phyloP scores from a whole-genome alignment of 30 jellyfish, hydroid and myxozoan species.

The Mastigias papua region DNA sequence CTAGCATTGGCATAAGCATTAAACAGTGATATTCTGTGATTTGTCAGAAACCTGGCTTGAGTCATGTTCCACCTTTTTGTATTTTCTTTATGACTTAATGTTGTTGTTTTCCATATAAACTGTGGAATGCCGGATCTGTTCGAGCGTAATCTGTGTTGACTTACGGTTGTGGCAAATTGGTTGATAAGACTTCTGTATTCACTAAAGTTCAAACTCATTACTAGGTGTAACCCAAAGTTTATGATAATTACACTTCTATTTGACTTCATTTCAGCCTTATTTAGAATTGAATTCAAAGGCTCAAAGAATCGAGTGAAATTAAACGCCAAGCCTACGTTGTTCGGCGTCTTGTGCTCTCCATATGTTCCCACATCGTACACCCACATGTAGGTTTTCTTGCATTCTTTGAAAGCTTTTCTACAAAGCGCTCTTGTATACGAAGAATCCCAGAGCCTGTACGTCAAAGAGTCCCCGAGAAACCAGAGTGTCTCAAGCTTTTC shows the following conservation, averaged over 20 bases:
- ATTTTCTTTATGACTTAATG: conserved; percentile 56
- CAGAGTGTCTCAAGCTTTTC: conserved; percentile 71
- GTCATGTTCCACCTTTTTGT: conserved; percentile 27
- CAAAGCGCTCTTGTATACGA: conserved; percentile 57
- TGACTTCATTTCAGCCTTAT: conserved; percentile 27
- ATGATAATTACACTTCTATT: conserved; percentile 65
- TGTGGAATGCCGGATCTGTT: conserved; percentile 24
- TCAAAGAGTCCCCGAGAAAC: conserved; percentile 73
- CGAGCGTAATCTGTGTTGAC: not conserved
- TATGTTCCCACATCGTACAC: conserved; percentile 12
- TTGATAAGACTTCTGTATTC: conserved; percentile 26
- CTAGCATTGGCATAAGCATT: conserved; percentile 60
- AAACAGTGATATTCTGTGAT: conserved; percentile 29
- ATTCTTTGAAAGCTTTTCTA: conserved; percentile 53
- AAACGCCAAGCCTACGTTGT: conserved; percentile 30
- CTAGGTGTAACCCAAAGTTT: conserved; percentile 72
- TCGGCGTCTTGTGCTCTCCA: not conserved
- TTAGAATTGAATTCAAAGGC: conserved; percentile 24
- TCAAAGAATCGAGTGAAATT: conserved; percentile 51
- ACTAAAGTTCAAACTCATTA: conserved; percentile 31
- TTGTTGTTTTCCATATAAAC: conserved; percentile 73
- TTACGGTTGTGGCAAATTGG: conserved; percentile 15
- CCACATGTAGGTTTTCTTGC: conserved; percentile 77
- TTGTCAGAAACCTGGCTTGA: conserved; percentile 55
- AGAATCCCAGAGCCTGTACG: conserved; percentile 66